Conservation (phyloP, 2,113 vertebrate species). For the Trochalopteron elliotii region DNA sequence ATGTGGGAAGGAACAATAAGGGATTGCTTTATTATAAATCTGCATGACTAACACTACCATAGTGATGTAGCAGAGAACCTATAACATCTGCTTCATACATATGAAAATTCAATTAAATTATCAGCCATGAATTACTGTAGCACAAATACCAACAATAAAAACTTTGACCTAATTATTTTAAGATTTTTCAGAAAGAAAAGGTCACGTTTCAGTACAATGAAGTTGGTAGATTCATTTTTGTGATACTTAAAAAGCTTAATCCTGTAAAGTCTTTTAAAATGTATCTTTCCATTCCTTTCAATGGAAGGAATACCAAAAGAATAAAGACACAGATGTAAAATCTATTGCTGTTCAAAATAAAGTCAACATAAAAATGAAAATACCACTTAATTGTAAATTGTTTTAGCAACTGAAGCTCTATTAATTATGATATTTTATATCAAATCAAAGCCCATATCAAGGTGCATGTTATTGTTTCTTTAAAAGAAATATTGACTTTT, state of each 20-base stretch:
- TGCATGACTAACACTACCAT: slow-evolving; percentile 57
- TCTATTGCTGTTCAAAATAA: background rate
- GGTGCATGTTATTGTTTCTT: background rate
- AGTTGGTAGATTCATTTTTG: background rate
- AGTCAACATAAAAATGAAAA: background rate
- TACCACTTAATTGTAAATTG: background rate
- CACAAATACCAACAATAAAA: slow-evolving; percentile 63
- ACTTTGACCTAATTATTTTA: slow-evolving; percentile 67
- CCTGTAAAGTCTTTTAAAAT: background rate
- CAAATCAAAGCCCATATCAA: background rate
- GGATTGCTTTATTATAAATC: slow-evolving; percentile 46
- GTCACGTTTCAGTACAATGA: slow-evolving; percentile 26
- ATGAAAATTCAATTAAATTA: slow-evolving; percentile 76
- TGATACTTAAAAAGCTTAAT: background rate
- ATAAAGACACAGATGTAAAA: background rate
- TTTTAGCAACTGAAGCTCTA: background rate
- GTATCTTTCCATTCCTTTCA: background rate
- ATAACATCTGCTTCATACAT: slow-evolving; percentile 70
- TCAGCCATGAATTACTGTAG: slow-evolving; percentile 57
- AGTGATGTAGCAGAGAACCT: slow-evolving; percentile 41
- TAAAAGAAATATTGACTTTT: background rate
- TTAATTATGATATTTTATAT: background rate
- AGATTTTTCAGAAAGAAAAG: slow-evolving; percentile 60
- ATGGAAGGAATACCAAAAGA: background rate
- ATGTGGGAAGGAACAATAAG: slow-evolving; percentile 44